Percentiles rank a stretch among this genome's conserved stretches.
phyloP scores from a whole-genome alignment of 2,888 invertebrate genomes.

The Drosophila falleni region DNA sequence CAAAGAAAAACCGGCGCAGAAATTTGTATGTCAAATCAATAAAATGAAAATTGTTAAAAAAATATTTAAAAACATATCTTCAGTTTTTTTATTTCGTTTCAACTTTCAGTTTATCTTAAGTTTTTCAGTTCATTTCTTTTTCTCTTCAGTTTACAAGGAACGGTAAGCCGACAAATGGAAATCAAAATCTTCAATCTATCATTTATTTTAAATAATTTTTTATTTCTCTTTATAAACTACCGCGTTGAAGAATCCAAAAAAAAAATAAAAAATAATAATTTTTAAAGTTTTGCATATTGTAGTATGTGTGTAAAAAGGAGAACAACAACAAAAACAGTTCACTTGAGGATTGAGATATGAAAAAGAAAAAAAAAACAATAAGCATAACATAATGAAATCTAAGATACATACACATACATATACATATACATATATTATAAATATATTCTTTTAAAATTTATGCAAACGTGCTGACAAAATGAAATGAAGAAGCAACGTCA shows the following conservation, averaged over 20 bases:
- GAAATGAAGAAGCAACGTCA: slow-evolving; percentile 25
- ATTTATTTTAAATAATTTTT: background rate
- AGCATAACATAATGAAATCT: slow-evolving; percentile 53
- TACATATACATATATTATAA: slow-evolving; percentile 61
- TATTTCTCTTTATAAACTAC: background rate
- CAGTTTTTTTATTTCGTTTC: slow-evolving; percentile 41
- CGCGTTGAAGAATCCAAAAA: slow-evolving; percentile 1
- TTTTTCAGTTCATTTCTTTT: slow-evolving; percentile 18
- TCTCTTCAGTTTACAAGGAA: slow-evolving; percentile 1
- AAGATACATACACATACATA: slow-evolving; percentile 44
- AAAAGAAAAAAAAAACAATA: slow-evolving; percentile 39
- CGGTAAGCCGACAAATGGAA: background rate
- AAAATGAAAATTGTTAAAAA: slow-evolving; percentile 78
- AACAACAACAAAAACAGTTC: slow-evolving; percentile 16
- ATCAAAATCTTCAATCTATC: background rate
- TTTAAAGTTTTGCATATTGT: slow-evolving; percentile 19
- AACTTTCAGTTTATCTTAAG: slow-evolving; percentile 23
- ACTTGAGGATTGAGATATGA: slow-evolving; percentile 40
- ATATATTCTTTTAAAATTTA: slow-evolving; percentile 83
- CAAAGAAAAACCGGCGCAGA: slow-evolving; percentile 70
- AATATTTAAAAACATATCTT: slow-evolving; percentile 53
- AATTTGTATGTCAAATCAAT: slow-evolving; percentile 81
- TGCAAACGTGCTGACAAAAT: slow-evolving; percentile 53
- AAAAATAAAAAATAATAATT: background rate
- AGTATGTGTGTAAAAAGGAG: slow-evolving; percentile 20